These are phyloP conservation scores for Perca schrenkii DNA, from an alignment of 2,113 vertebrate genomes.

Conservation along the genomic window DNA sequence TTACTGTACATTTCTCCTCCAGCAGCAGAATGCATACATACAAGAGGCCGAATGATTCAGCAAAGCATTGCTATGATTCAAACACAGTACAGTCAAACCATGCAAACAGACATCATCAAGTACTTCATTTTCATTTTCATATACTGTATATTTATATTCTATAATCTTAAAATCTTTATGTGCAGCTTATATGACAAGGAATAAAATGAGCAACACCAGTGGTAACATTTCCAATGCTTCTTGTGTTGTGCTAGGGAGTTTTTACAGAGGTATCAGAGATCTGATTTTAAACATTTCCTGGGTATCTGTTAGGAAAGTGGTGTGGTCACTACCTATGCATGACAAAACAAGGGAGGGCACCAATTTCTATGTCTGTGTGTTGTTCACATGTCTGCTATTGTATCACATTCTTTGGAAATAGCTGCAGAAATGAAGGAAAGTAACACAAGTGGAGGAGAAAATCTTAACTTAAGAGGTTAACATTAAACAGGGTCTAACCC, in stretches of 20 bases:
- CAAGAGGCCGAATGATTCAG: conserved; percentile 49
- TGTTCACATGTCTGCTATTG: conserved; percentile 13
- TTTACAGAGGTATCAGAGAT: conserved; percentile 17
- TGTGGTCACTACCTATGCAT: conserved; percentile 28
- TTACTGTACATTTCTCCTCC: conserved; percentile 51
- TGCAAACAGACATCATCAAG: conserved; percentile 70
- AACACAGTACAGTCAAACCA: conserved; percentile 72
- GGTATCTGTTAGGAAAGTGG: conserved; percentile 42
- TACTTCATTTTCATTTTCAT: conserved; percentile 62
- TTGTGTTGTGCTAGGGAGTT: conserved; percentile 15
- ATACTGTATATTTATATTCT: conserved; percentile 46
- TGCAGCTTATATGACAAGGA: conserved; percentile 53
- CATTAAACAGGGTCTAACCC: conserved; percentile 28
- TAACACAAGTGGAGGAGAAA: conserved; percentile 23
- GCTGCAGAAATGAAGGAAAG: conserved; percentile 62
- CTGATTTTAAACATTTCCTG: conserved; percentile 25
- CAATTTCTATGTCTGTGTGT: conserved; percentile 34
- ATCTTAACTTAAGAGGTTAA: conserved; percentile 23
- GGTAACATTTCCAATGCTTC: conserved; percentile 37
- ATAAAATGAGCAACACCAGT: conserved; percentile 44
- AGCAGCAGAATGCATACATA: conserved; percentile 55
- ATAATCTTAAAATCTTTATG: conserved; percentile 60
- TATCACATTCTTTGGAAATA: conserved; percentile 73
- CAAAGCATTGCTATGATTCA: conserved; percentile 62
- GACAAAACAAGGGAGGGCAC: conserved; percentile 34